Evolutionary conservation across 35 echinoderm and acorn worm species (phyloP).

Genomic region (Patiria miniata): DNA sequence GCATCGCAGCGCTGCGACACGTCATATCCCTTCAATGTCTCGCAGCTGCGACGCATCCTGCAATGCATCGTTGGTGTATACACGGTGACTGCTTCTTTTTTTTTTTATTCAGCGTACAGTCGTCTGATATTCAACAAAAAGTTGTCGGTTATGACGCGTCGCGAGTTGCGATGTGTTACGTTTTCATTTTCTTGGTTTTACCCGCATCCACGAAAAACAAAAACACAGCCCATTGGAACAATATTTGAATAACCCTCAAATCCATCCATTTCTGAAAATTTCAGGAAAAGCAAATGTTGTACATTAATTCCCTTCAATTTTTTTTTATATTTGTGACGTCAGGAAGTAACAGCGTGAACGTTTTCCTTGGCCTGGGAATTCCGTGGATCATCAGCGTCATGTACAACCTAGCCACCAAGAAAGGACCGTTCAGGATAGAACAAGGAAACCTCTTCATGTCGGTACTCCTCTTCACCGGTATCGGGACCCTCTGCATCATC

Average conservation of each 20-base stretch:
- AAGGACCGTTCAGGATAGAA: conserved; percentile 13
- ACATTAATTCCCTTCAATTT: too few relatives aligned
- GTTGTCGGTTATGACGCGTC: too few relatives aligned
- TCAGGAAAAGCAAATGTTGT: neutral
- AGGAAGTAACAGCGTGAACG: conserved; percentile 99
- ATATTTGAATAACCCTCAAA: neutral
- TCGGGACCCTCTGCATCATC: conserved; percentile 71
- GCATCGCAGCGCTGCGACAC: too few relatives aligned
- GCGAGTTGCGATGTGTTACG: too few relatives aligned
- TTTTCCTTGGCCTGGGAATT: conserved; percentile 90
- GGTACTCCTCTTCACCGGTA: conserved; percentile 63
- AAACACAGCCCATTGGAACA: neutral
- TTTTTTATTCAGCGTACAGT: too few relatives aligned
- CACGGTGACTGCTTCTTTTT: too few relatives aligned
- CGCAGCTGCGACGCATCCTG: too few relatives aligned
- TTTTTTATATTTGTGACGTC: conserved; percentile 24
- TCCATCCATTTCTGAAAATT: neutral
- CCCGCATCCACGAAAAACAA: too few relatives aligned
- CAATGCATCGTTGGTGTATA: too few relatives aligned
- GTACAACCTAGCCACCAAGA: conserved; percentile 35
- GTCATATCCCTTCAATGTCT: too few relatives aligned
- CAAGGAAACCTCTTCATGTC: conserved; percentile 73
- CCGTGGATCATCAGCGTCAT: conserved; percentile 85
- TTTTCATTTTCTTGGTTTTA: too few relatives aligned
- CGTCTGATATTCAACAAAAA: too few relatives aligned